phyloP scores from a whole-genome alignment of 2,888 invertebrate species.

The Limnephilus rhombicus region DNA sequence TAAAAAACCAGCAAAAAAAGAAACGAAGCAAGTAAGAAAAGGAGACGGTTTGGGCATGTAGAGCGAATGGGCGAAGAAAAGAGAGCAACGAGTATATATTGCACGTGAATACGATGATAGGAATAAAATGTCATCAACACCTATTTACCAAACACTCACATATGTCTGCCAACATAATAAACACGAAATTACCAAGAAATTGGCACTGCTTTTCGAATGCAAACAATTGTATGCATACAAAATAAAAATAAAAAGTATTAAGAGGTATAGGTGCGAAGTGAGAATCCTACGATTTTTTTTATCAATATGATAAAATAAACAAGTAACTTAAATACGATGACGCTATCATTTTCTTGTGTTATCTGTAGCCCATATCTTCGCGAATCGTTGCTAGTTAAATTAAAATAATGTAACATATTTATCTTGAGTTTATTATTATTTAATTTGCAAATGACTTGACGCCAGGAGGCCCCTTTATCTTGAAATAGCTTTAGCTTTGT shows the following conservation, averaged over 20 bases:
- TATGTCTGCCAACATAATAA: not conserved
- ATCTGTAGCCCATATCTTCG: not conserved
- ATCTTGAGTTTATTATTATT: not conserved
- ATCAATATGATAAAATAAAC: conserved; percentile 1
- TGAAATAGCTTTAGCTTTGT: no score
- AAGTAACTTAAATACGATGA: not conserved
- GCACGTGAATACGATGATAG: no score
- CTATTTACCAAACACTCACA: not conserved
- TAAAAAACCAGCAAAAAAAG: no score
- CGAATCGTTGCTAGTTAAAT: not conserved
- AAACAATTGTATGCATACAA: not conserved
- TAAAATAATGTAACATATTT: no score
- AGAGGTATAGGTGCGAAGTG: not conserved
- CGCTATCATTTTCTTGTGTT: not conserved
- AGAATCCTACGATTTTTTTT: not conserved
- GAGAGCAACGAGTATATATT: no score
- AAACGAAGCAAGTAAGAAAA: no score
- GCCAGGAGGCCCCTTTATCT: not conserved
- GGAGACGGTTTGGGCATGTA: no score
- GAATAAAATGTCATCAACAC: not conserved
- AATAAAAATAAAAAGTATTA: not conserved
- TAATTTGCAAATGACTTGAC: not conserved
- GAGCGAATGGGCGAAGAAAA: no score
- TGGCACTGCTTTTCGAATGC: not conserved
- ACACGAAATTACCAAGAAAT: not conserved